These are phyloP conservation scores for Ophthalmolycus amberensis DNA, from an alignment of 2,113 vertebrate species.

Conservation along the genomic window DNA sequence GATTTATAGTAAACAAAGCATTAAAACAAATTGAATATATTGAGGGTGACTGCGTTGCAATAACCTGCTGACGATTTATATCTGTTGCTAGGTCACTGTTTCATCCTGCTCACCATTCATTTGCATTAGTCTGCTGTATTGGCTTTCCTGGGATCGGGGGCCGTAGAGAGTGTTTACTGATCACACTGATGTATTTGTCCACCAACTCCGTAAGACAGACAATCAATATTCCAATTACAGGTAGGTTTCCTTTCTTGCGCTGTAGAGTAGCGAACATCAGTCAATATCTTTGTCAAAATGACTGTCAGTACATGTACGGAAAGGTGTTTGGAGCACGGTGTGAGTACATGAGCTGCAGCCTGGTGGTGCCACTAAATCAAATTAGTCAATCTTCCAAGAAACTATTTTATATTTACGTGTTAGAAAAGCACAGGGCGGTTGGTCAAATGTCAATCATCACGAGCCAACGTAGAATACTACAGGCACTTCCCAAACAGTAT, in stretches of 20 bases:
- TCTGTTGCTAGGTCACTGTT: slow-evolving; percentile 23
- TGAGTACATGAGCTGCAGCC: slow-evolving; percentile 7
- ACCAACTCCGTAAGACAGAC: slow-evolving; percentile 58
- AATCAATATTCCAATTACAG: slow-evolving; percentile 79
- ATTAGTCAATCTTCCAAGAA: background rate
- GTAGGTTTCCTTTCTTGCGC: slow-evolving; percentile 68
- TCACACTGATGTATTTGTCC: slow-evolving; percentile 75
- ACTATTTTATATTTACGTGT: background rate
- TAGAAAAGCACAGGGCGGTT: background rate
- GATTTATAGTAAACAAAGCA: slow-evolving; percentile 41
- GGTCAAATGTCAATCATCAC: slow-evolving; percentile 14
- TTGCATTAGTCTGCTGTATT: slow-evolving; percentile 63
- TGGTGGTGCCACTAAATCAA: background rate
- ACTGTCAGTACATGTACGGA: slow-evolving; percentile 7
- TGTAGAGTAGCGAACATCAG: slow-evolving; percentile 40
- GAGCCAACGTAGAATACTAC: background rate
- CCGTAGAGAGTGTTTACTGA: slow-evolving; percentile 65
- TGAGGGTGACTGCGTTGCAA: slow-evolving; percentile 44
- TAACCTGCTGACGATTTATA: slow-evolving; percentile 50
- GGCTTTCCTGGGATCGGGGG: slow-evolving; percentile 39
- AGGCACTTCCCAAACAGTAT: background rate
- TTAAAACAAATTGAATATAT: slow-evolving; percentile 50
- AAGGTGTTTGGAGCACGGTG: background rate
- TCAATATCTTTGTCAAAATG: slow-evolving; percentile 62
- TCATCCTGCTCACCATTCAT: slow-evolving; percentile 53